Base-by-base conservation (phyloP, 2,888 invertebrate genomes). In the Drosophila multiciliata region DNA sequence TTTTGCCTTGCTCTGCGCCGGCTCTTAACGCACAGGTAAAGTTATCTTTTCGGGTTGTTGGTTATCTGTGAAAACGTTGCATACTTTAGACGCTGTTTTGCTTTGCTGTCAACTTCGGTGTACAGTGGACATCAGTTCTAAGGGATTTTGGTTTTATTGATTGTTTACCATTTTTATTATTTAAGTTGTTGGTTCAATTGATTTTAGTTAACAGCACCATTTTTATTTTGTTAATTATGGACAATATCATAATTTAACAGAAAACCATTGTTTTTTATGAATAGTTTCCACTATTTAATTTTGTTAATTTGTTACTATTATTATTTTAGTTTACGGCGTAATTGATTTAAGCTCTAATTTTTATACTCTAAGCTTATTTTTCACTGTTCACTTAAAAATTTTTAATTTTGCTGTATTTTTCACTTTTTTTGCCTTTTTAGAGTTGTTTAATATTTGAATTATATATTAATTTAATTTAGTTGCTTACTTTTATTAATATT, bases 11-110 rank as follows among this genome's bases (percentile, higher is more conserved):
- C 58, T 59, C 73, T 86, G 80, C 80, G 80, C 87, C 87, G 87
- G 87, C 82, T 90, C 68, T 62, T 65, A 75, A 69, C 63, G 60
- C 53, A 66, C 52, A 80, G 53, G 67, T 66, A 67, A 73, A 61
- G 29, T 26, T 26, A 11, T 17, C 67, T 65, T 42, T 70, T 42
- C 11, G 58, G 33, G 66, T 66, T 52, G 66, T 45, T 29, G 8
- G 26, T 29, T 38, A 49, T 59, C 57, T 42, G 68, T 52, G 23
- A 52, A 65, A 69, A 66, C 64, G 45, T 69, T 78, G 86, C 81
- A 78, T 75, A 79, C 74, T 77, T 82, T 88, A 83, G 89, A 80
- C 76, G 82, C 77, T 87, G 64, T 73, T 68, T 73, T 75, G 72
- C 76, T 75, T 80, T 80, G 67, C 57, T 58, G 26, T 50, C 64